phyloP scores from a whole-genome alignment of 2,797 vertebrate species.

The Pelodytes ibericus region DNA sequence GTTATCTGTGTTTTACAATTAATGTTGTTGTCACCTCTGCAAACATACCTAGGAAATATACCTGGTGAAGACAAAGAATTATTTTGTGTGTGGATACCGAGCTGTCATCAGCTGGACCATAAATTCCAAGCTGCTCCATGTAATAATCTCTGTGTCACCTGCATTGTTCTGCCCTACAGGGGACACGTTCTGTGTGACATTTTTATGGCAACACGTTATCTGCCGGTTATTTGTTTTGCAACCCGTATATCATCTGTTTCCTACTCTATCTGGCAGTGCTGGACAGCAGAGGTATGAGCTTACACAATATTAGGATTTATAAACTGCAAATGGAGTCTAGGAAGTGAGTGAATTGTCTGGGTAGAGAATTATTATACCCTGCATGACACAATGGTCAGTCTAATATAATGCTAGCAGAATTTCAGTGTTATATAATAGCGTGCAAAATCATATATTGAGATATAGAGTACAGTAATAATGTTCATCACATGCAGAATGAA shows the following conservation, averaged over 20 bases:
- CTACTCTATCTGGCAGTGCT: constrained; percentile 13
- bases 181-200: constrained; percentile 34
- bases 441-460: constrained; percentile 4
- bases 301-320: constrained; percentile 42
- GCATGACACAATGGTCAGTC: background rate
- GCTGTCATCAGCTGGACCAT: constrained; percentile 23
- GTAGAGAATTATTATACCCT: constrained; percentile 13
- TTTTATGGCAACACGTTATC: constrained; percentile 50
- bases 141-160: constrained; percentile 36
- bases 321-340: constrained; percentile 26
- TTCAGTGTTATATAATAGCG: constrained; percentile 26
- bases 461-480: background rate
- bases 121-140: constrained; percentile 16
- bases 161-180: constrained; percentile 37
- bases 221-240: constrained; percentile 44
- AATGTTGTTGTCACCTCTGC: no score
- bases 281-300: constrained; percentile 22
- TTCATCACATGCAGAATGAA: background rate
- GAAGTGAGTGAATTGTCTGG: constrained; percentile 21
- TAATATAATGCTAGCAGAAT: constrained; percentile 22
- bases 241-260: constrained; percentile 39
- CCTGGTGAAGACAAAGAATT: no score
- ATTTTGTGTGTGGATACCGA: background rate
- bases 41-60: no score
- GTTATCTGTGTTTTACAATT: no score